phyloP scores from a whole-genome alignment of 2,888 invertebrate genomes.

The Tenthredo livida region DNA sequence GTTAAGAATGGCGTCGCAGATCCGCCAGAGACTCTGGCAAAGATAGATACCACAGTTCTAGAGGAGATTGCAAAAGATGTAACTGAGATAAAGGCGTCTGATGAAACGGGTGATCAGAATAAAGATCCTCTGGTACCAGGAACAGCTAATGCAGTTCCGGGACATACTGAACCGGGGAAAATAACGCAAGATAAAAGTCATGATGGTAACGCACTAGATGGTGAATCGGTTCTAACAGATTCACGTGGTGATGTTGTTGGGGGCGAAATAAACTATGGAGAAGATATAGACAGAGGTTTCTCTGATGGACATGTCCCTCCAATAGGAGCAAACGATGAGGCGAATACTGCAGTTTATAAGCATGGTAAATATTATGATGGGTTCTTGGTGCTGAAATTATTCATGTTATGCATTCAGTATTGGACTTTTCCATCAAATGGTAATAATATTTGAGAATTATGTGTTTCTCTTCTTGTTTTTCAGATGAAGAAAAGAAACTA shows the following conservation, averaged over 20 bases:
- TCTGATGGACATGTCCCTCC: too few relatives aligned
- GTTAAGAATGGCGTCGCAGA: too few relatives aligned
- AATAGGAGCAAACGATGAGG: too few relatives aligned
- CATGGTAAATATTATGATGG: neutral
- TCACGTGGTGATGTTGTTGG: too few relatives aligned
- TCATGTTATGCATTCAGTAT: neutral
- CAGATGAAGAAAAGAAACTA: neutral
- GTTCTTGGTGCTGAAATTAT: neutral
- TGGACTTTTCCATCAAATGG: neutral
- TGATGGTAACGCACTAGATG: too few relatives aligned
- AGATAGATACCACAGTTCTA: too few relatives aligned
- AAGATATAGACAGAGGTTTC: too few relatives aligned
- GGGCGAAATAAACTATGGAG: neutral
- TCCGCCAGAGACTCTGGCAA: neutral
- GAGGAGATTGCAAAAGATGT: neutral
- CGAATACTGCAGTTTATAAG: too few relatives aligned
- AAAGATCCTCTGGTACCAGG: neutral
- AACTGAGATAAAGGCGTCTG: neutral
- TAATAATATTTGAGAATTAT: neutral
- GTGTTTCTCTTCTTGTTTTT: neutral
- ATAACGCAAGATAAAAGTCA: neutral
- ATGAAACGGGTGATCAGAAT: too few relatives aligned
- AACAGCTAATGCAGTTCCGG: too few relatives aligned
- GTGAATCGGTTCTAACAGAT: neutral
- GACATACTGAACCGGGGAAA: neutral